Conservation (phyloP, 2,113 vertebrate species). For the Martes martes region DNA sequence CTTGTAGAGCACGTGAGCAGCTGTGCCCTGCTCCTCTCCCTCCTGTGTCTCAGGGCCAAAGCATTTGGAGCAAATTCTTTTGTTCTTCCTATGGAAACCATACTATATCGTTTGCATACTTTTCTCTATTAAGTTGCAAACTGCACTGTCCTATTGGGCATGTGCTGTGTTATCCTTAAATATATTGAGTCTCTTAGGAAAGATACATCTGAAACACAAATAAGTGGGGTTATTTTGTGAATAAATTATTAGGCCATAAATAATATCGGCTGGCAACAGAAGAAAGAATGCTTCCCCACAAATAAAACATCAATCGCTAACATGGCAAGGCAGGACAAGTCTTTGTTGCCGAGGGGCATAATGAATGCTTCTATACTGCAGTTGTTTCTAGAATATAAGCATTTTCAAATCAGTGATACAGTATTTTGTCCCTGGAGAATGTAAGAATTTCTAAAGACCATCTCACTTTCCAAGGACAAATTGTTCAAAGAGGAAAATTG, state of each 20-base stretch:
- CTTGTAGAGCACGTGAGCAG: background rate
- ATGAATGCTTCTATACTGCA: slow-evolving; percentile 46
- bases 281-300: slow-evolving; percentile 17
- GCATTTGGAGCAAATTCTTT: background rate
- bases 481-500: slow-evolving; percentile 7
- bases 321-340: background rate
- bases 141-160: background rate
- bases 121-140: slow-evolving; percentile 46
- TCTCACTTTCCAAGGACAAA: slow-evolving; percentile 46
- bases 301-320: slow-evolving; percentile 57
- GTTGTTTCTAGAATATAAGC: slow-evolving; percentile 57
- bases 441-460: slow-evolving; percentile 49
- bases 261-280: slow-evolving; percentile 36
- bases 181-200: slow-evolving; percentile 10
- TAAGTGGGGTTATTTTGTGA: slow-evolving; percentile 1
- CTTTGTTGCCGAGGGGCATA: background rate
- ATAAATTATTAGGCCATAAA: slow-evolving; percentile 48
- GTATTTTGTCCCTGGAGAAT: slow-evolving; percentile 53
- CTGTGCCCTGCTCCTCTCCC: background rate
- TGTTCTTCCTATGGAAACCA: background rate
- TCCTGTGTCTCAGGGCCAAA: background rate
- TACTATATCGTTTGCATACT: background rate
- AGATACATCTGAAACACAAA: slow-evolving; percentile 45
- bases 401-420: slow-evolving; percentile 45
- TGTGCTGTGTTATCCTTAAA: slow-evolving; percentile 22